Evolutionary conservation across 2,113 vertebrate genomes (phyloP).

Genomic region (Jaculus jaculus): DNA sequence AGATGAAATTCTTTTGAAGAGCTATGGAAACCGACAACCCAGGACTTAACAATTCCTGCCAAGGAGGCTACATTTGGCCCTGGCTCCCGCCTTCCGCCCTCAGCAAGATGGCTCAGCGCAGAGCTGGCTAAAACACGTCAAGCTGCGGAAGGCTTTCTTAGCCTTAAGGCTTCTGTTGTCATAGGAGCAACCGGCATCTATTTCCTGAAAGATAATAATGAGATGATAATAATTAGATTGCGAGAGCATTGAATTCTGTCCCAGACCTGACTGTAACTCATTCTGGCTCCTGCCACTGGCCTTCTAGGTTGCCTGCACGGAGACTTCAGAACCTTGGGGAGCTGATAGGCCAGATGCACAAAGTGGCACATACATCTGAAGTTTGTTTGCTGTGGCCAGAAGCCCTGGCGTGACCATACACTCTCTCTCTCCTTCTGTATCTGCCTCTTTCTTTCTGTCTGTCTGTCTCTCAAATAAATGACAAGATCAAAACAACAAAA

Average conservation of each 20-base stretch:
- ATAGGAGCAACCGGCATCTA: conserved; percentile 28
- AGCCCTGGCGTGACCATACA: no score
- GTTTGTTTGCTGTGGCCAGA: no score
- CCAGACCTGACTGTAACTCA: conserved; percentile 21
- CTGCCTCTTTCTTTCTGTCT: no score
- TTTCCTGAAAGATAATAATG: conserved; percentile 43
- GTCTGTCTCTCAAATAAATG: no score
- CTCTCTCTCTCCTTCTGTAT: no score
- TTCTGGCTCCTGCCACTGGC: not conserved
- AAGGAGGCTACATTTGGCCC: not conserved
- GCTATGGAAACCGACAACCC: not conserved
- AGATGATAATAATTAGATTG: conserved; percentile 64
- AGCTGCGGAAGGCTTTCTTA: not conserved
- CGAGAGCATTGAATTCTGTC: conserved; percentile 18
- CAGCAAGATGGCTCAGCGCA: not conserved
- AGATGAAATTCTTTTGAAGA: not conserved
- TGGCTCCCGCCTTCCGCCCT: not conserved
- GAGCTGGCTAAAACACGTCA: conserved; percentile 18
- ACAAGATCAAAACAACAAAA: no score
- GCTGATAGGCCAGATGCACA: no score
- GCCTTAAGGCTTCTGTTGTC: conserved; percentile 23
- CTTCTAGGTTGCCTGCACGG: not conserved
- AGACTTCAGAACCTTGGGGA: conserved; percentile 1
- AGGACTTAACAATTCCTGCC: not conserved
- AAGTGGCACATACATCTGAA: no score